These are phyloP conservation scores for Setophaga kirtlandii DNA, from an alignment of 2,113 vertebrate species.

Conservation along the genomic window DNA sequence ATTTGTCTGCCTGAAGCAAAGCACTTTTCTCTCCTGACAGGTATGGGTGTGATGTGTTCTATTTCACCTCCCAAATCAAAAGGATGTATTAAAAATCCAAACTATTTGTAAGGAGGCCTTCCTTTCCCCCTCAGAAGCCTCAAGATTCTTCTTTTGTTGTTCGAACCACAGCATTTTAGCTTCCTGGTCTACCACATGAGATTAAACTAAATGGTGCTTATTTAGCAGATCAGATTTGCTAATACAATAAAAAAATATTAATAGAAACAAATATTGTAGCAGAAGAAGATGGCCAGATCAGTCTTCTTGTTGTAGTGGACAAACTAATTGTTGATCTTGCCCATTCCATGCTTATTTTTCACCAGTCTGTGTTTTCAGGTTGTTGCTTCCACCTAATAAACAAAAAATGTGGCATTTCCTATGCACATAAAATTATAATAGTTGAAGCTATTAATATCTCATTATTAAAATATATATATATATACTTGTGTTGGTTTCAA, in stretches of 20 bases:
- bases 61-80: background rate
- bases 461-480: background rate
- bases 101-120: background rate
- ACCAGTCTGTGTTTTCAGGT: background rate
- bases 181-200: background rate
- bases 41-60: background rate
- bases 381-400: background rate
- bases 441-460: background rate
- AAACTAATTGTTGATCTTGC: background rate
- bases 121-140: background rate
- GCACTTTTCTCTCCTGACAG: background rate
- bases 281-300: background rate
- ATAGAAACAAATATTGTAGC: background rate
- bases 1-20: background rate
- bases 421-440: background rate
- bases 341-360: background rate
- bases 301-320: background rate
- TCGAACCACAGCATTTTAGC: background rate
- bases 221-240: background rate
- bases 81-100: background rate
- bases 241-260: background rate
- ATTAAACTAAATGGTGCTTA: background rate
- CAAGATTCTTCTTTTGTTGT: background rate
- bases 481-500: background rate
- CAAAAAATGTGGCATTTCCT: background rate